These are phyloP conservation scores for Otolemur garnettii DNA, from an alignment of 2,113 vertebrate species.

Conservation along the genomic window DNA sequence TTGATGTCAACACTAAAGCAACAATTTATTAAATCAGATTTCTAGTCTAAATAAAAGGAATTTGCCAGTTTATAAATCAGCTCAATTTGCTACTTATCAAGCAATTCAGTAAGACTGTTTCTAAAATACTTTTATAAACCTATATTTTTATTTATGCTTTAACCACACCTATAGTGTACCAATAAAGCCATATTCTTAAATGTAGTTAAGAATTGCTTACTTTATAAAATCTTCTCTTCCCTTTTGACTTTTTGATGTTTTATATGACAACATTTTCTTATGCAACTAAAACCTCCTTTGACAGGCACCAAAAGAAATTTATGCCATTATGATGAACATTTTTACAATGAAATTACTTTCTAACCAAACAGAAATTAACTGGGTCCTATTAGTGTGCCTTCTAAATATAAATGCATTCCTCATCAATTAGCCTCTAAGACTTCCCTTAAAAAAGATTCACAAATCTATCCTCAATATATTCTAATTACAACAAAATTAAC, in stretches of 20 bases:
- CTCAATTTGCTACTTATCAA: conserved; percentile 43
- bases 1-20: neutral
- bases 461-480: conserved; percentile 34
- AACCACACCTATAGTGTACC: too few species aligned
- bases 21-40: conserved; percentile 46
- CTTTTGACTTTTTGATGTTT: conserved; percentile 30
- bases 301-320: neutral
- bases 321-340: conserved; percentile 27
- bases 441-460: conserved; percentile 25
- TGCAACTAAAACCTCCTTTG: conserved; percentile 53
- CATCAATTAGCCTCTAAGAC: conserved; percentile 8
- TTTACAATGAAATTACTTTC: neutral
- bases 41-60: conserved; percentile 57
- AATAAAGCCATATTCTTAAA: conserved; percentile 29
- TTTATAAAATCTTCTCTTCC: neutral
- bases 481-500: neutral
- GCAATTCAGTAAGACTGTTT: conserved; percentile 1
- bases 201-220: neutral
- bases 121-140: conserved; percentile 28
- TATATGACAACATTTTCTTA: conserved; percentile 19
- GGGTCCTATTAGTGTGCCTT: conserved; percentile 40
- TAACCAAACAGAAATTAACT: conserved; percentile 51
- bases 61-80: conserved; percentile 26
- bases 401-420: conserved; percentile 60
- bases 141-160: neutral